Base-by-base conservation (phyloP, 2,888 invertebrate species). In the Hyalella azteca region DNA sequence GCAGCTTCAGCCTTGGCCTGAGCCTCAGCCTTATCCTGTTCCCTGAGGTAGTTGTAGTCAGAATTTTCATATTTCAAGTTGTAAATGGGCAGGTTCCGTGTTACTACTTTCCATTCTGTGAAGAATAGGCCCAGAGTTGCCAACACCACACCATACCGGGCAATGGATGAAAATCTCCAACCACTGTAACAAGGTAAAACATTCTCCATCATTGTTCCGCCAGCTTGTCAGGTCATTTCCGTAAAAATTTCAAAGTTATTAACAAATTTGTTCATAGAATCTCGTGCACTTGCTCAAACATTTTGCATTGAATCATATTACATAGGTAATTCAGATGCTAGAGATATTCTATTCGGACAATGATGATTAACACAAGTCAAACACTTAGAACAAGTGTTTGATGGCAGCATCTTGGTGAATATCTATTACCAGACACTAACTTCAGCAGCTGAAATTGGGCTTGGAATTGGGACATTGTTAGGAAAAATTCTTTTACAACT, bases 31-130 rank as follows among this genome's bases (percentile, higher is more conserved):
- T 2, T 75, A 26, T 75, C 75, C 45, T 48, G 40, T 4, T 75
- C 45, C 45, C 75, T 41, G 26, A 75, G 45, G 75, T 19, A 75
- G 9, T 75, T 45, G 45, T 75, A 75, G 45, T 75, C 75, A 29
- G 32, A 36, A 26, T 22, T n/a, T n/a, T 41, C 75, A 36, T 75
- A 75, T 32, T 75, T 75, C n/a, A 75, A 26, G 45, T 75, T 75
- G 75, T 75, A 75, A 9, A 75, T 0, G 4, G 75, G 75, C 15
- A 75, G 40, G 41, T 75, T 26, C 36, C 75, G 75, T 13, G 41
- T 75, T 7, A 75, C 75, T 13, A 75, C 36, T 19, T 41, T 75
- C 75, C 75, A 75, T 39, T 75, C 75, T 3, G 75, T 29, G 45
- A 75, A 45, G 45, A 75, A 75, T 26, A 75, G 26, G 11, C 75